Evolutionary conservation across 2,113 vertebrate species (phyloP), one percentile per base, ranked within the genome.

Genomic region (Tricholaema leucomelas): DNA sequence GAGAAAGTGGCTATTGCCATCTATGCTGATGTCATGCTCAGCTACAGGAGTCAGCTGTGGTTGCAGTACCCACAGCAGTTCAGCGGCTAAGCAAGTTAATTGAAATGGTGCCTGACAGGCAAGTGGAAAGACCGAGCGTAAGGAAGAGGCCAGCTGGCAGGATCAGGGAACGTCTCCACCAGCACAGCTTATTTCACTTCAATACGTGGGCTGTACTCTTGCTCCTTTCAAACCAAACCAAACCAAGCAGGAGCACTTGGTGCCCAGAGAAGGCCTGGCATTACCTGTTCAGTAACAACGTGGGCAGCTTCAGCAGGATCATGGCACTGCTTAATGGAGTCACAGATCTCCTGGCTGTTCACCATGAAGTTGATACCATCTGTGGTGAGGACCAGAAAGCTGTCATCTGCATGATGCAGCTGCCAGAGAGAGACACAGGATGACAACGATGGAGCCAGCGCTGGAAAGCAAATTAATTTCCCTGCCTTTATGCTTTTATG

Each of bases 291-390:
- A 24, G 98, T 98, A 72, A 99, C 98, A 44, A 98, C 97, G 1
- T 98, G 98, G 35, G 99, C 99, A 1, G 99, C 99, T 96, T 99
- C 99, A 8, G 96, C 98, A 30, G 99, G 99, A 87, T 99, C 99
- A 2, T 99, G 98, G 92, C 99, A 99, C 96, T 99, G 99, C 94
- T 97, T 99, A 87, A 99, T 98, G 88, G 98, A 98, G 81, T 99
- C 95, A 35, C 99, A 99, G 95, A 99, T 99, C 96, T 99, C 99
- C 90, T 99, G 99, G 88, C 99, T 99, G 87, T 99, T 99, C 97
- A 99, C 98, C 20, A 99, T 99, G 95, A 99, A 99, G 98, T 99
- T 99, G 75, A 99, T 97, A 50, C 99, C 99, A 0, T 99, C 99
- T 3, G 99, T 99, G 42, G 99, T 99, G 92, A 99, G 98, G 21